Percentiles rank a stretch among this genome's conserved stretches.
Conservation (phyloP, 2,888 invertebrate genomes). For the Drosophila pseudotakahashii region DNA sequence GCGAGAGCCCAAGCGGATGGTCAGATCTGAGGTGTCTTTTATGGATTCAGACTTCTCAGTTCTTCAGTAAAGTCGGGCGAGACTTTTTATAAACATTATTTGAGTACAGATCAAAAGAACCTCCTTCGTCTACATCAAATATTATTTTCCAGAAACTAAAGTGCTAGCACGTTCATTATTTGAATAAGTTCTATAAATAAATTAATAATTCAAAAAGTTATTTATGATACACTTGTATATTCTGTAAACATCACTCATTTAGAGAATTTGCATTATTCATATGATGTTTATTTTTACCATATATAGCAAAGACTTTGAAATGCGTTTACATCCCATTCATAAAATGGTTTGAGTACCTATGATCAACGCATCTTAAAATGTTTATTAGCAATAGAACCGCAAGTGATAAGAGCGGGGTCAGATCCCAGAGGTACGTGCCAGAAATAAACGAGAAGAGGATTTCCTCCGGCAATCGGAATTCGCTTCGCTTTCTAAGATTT, state of each 20-base stretch:
- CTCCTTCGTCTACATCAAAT: background rate
- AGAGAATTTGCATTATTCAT: background rate
- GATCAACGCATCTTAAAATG: background rate
- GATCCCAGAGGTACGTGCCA: conserved; percentile 30
- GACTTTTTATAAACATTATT: background rate
- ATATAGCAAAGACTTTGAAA: too few relatives aligned
- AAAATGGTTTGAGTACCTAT: background rate
- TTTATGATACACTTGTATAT: background rate
- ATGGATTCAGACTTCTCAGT: background rate
- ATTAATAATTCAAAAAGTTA: background rate
- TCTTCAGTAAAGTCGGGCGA: background rate
- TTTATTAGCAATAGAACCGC: background rate
- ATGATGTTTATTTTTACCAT: too few relatives aligned
- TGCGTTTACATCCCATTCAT: too few relatives aligned
- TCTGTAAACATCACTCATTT: background rate
- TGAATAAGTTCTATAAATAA: background rate
- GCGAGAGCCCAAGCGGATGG: background rate
- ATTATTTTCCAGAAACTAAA: background rate
- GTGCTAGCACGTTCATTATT: background rate
- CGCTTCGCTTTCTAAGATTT: conserved; percentile 35
- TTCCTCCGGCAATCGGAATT: conserved; percentile 34
- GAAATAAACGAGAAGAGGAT: conserved; percentile 11
- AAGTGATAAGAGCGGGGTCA: conserved; percentile 14
- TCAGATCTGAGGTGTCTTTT: background rate
- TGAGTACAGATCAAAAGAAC: background rate